phyloP scores from a whole-genome alignment of 2,797 vertebrate genomes.

The Anguilla marmorata region DNA sequence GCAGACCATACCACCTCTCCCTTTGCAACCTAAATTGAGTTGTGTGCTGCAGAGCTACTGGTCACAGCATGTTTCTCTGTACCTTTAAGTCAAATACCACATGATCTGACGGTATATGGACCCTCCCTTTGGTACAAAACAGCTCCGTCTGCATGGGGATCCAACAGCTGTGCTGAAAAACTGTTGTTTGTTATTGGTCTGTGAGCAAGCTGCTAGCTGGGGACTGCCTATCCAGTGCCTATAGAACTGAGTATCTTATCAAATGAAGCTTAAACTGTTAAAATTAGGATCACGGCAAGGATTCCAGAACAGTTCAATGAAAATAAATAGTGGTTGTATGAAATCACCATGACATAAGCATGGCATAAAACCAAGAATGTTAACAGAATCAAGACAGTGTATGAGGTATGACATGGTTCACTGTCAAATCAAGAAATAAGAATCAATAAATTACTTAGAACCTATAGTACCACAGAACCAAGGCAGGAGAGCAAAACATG shows the following conservation, averaged over 20 bases:
- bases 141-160: not conserved
- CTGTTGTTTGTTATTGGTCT: not conserved
- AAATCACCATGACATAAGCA: not conserved
- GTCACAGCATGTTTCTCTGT: too few relatives aligned
- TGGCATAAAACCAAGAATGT: not conserved
- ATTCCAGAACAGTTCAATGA: not conserved
- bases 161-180: not conserved
- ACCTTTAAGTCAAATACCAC: too few relatives aligned
- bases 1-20: not conserved
- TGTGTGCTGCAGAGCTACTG: not conserved
- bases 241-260: not conserved
- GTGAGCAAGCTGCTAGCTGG: not conserved
- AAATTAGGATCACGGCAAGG: not conserved
- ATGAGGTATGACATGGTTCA: not conserved
- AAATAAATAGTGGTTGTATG: not conserved
- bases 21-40: not conserved
- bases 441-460: not conserved
- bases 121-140: not conserved
- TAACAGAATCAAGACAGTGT: not conserved
- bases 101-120: not conserved
- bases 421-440: not conserved
- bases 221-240: not conserved
- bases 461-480: not conserved
- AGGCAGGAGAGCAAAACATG: not conserved
- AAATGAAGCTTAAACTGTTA: not conserved